Base-by-base conservation (phyloP, 2,888 invertebrate genomes). In the Catocala nupta region DNA sequence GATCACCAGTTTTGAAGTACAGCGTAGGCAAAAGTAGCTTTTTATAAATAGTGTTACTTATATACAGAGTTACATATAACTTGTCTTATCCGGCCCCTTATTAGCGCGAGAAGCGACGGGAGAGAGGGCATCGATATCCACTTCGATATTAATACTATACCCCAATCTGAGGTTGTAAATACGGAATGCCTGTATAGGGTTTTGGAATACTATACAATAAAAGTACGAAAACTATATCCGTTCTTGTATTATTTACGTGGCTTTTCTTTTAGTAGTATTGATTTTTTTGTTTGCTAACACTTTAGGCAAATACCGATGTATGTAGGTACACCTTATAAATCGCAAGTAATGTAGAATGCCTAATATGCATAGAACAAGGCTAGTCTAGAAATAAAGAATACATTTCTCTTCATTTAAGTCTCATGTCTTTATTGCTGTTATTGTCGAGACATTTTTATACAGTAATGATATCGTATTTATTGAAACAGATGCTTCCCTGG, bases 401-500 rank as follows among this genome's bases (percentile, higher is more conserved):
- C 48, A 43, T 49, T 48, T 48, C 4, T 54, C 59, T 53, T 59
- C 11, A 43, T 49, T 47, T 48, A 48, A 33, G 11, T n/a, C 9
- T 48, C 33, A 16, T 56, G 54, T 53, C 33, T 43, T 42, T 42
- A 48, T 47, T 59, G 43, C 9, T 42, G 6, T 54, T 34, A 12
- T 43, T 55, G 42, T 62, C n/a, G 44, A 55, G 48, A 45, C 36
- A 45, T 66, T 67, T 61, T 62, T 44, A 55, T 51, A 48, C 64
- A 59, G 49, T 62, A 53, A 62, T 66, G 58, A 66, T 71, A 70
- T 65, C 52, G 13, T 65, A 60, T 69, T 56, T 71, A 58, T 68
- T 68, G 52, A 47, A 64, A 70, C 71, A 76, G 69, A 73, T 70
- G 68, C 56, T 49, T 47, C 60, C 53, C 49, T 47, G 54, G 55